Percentiles rank a stretch among this genome's conserved stretches.
Conservation (phyloP, 1,140 invertebrate genomes). For the Tetramorium parvispinum region DNA sequence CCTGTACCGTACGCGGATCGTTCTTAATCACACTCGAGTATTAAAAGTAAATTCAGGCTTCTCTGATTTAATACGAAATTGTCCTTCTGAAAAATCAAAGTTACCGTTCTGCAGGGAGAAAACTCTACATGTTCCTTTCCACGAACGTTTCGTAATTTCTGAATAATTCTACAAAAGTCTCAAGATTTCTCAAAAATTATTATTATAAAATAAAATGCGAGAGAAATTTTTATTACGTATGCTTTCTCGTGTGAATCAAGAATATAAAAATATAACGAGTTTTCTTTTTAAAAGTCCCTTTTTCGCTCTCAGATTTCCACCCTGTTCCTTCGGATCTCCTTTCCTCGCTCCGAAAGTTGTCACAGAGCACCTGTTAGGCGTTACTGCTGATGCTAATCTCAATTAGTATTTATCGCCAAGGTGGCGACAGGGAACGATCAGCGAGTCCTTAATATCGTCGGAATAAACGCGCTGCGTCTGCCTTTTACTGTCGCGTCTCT, state of each 20-base stretch:
- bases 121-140: background rate
- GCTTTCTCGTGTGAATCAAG: background rate
- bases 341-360: background rate
- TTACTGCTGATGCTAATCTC: constrained; percentile 66
- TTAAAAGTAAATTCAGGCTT: background rate
- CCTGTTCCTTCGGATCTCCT: background rate
- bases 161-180: background rate
- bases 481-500: background rate
- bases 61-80: background rate
- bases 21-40: background rate
- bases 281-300: background rate
- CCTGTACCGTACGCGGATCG: background rate
- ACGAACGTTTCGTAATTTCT: background rate
- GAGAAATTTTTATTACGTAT: background rate
- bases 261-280: too few relatives aligned
- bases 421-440: constrained; percentile 61
- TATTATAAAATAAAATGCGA: background rate
- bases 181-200: background rate
- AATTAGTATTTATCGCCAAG: constrained; percentile 72
- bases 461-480: background rate
- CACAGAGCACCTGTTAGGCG: constrained; percentile 57
- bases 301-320: constrained; percentile 10
- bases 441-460: constrained; percentile 15
- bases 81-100: background rate
- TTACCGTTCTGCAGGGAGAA: background rate